phyloP scores from a whole-genome alignment of 2,113 vertebrate genomes.

The Eidolon helvum region DNA sequence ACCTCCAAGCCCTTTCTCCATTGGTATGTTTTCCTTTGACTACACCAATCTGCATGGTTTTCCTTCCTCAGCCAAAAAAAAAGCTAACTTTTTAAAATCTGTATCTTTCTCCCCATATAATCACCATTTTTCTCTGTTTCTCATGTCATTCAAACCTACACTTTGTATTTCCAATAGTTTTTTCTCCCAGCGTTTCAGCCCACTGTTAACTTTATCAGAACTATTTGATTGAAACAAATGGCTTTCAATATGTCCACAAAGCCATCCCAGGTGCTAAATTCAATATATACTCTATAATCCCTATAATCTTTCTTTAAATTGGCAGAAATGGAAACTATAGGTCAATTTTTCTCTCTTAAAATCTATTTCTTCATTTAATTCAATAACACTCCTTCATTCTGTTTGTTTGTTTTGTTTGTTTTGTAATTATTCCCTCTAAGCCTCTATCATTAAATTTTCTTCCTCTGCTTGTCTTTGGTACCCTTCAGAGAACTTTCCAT shows the following conservation, averaged over 20 bases:
- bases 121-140: neutral
- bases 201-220: neutral
- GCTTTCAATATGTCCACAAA: neutral
- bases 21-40: neutral
- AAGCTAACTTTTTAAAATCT: neutral
- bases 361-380: neutral
- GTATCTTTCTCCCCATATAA: fast-evolving
- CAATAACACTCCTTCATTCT: neutral
- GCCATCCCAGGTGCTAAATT: neutral
- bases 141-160: neutral
- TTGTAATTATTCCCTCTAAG: neutral
- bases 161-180: neutral
- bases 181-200: neutral
- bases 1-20: neutral
- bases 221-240: neutral
- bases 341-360: neutral
- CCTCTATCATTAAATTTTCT: neutral
- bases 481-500: neutral
- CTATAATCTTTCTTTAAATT: neutral
- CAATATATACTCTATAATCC: neutral
- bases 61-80: neutral
- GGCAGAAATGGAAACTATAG: neutral
- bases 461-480: neutral
- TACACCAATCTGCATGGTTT: neutral
- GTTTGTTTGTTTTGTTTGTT: neutral